Conservation (phyloP, 2,888 invertebrate genomes). For the Apodemia zela region DNA sequence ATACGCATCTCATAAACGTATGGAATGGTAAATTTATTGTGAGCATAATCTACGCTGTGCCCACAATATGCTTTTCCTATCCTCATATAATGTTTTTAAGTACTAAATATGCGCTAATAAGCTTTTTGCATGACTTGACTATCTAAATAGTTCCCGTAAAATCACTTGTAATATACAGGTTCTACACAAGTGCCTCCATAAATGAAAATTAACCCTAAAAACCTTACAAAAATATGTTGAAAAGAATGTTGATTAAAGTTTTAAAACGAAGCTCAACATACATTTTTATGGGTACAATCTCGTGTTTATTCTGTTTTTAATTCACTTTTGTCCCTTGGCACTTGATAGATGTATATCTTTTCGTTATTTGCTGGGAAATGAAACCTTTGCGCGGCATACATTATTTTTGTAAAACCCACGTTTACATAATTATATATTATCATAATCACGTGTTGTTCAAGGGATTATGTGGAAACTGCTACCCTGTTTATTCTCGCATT, state of each 20-base stretch:
- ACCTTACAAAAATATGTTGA: not conserved
- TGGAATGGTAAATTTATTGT: slow-evolving; percentile 39
- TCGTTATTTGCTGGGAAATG: not conserved
- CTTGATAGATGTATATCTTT: slow-evolving; percentile 9
- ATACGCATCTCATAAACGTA: slow-evolving; percentile 62
- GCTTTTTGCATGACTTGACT: too few relatives aligned
- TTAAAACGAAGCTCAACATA: slow-evolving; percentile 7
- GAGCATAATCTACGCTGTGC: slow-evolving; percentile 63
- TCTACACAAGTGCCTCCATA: too few relatives aligned
- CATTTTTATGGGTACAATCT: slow-evolving; percentile 11
- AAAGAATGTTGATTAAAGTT: slow-evolving; percentile 11
- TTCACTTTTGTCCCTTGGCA: slow-evolving; percentile 6
- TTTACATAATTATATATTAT: not conserved
- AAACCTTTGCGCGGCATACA: not conserved
- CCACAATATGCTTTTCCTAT: slow-evolving; percentile 56
- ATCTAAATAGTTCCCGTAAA: too few relatives aligned
- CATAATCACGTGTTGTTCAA: not conserved
- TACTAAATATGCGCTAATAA: too few relatives aligned
- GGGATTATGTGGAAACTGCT: not conserved
- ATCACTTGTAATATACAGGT: too few relatives aligned
- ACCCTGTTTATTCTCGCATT: not conserved
- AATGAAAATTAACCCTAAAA: too few relatives aligned
- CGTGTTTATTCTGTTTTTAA: slow-evolving; percentile 6
- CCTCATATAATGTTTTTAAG: too few relatives aligned
- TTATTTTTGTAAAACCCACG: not conserved